Base-by-base conservation (phyloP, 2,888 invertebrate genomes). In the Hirtodrosophila confusa region DNA sequence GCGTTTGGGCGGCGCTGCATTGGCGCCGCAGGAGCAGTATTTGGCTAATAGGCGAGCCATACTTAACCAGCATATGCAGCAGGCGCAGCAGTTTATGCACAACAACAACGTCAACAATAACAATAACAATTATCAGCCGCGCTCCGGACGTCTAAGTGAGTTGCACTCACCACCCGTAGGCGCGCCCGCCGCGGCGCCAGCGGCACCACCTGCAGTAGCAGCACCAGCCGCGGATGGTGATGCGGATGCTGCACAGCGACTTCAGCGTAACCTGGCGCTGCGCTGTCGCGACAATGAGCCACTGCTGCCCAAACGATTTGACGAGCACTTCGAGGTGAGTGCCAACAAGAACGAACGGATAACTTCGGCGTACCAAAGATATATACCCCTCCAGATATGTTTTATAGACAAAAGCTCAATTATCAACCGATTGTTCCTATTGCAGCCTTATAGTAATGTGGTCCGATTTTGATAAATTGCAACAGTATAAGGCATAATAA, bases 251-350 rank as follows among this genome's bases (percentile, higher is more conserved):
- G 90, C 89, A 3, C 90, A 89, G 68, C 88, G 92, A 4, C 71
- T 91, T 54, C 92, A 92, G 45, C 86, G 92, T 5, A 92, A 92
- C 75, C 75, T 92, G 23, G 91, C 92, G 0, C 71, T 92, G 11
- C 88, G 91, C 29, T 89, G 89, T 54, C 88, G 92, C 1, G 91
- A 91, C 60, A 90, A 91, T 47, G 90, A 92, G 57, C 89, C 91
- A 3, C 70, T 89, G 64, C 65, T 92, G 44, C 91, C 91, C 45
- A 91, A 90, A 56, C 88, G 91, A 29, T 91, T 92, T 51, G 91
- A 91, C 61, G 91, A 91, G 60, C 82, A 90, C 9, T 89, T 87
- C 61, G 92, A 93, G 82, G 90, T 90, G 43, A 60, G 75, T 45
- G 3, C 4, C 17, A 17, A 17, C 17, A 17, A 17, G 17, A 17